Evolutionary conservation across 1,140 invertebrate genomes (phyloP), one percentile per base, ranked within the genome.

Genomic region (Meloidogyne floridensis): DNA sequence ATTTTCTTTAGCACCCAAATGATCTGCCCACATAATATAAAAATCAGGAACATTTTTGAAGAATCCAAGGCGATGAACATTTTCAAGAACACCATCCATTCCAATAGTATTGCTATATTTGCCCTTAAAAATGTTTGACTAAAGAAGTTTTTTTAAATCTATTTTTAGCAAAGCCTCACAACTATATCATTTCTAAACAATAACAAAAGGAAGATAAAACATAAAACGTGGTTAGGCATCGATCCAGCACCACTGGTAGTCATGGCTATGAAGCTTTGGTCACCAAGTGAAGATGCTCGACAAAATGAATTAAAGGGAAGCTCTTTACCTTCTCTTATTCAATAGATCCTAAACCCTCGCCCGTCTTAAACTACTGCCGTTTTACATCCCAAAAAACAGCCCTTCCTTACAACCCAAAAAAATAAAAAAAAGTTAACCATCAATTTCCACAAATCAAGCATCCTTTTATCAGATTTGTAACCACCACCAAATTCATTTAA

Each of bases 11-110:
- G 51, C 7, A 11, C 80, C 80, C 80, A 80, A 82, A 81, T 82
- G 47, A 18, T 82, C 81, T 6, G 81, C 81, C 81, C 76, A 80
- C 47, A 78, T 43, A 6, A 82, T 2, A 15, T 82, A 82, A 51
- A 82, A 82, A 11, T 79, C 81, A 11, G 81, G 69, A 32, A 32
- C 15, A 4, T 15, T 8, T 32, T 75, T 80, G 72, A 82, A 82
- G 43, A 72, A 79, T 11, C 81, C 81, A n/a, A 82, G 32, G 18
- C 74, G 43, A 56, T 82, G 47, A 18, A 82, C 11, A 70, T 84
- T 83, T 42, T 75, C 81, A 77, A 83, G 43, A 15, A 83, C 82
- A 42, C 82, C 82, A 47, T 83, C 82, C 82, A 83, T 83, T 20
- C 75, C 75, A 20, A 75, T 54, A 15, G 85, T 71, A 0, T 15